Conservation (phyloP, 2,888 invertebrate species). For the Gibbula magus region DNA sequence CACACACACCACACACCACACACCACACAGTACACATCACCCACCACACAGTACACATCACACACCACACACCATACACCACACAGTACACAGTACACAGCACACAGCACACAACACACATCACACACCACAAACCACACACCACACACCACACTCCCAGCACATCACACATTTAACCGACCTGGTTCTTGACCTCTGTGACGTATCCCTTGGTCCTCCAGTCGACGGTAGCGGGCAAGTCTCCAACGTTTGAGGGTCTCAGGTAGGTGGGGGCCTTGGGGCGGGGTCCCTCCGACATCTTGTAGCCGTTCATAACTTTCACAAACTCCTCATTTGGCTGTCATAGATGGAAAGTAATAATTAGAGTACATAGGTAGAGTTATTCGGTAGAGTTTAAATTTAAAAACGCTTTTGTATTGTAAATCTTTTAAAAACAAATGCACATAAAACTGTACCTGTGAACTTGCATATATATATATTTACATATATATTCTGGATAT, state of each 20-base stretch:
- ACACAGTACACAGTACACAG: not conserved
- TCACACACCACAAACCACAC: not conserved
- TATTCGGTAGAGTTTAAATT: too few species aligned
- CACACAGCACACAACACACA: not conserved
- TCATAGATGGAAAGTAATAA: not conserved
- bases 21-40: too few species aligned
- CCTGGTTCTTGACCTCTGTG: slow-evolving; percentile 71
- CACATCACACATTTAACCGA: slow-evolving; percentile 25
- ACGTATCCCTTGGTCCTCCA: slow-evolving; percentile 72
- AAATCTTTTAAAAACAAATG: too few species aligned
- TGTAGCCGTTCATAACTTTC: slow-evolving; percentile 51
- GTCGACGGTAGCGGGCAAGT: slow-evolving; percentile 61
- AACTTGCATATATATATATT: too few species aligned
- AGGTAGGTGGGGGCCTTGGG: slow-evolving; percentile 12
- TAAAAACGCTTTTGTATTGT: too few species aligned
- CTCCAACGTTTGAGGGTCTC: slow-evolving; percentile 39
- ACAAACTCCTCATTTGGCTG: slow-evolving; percentile 53
- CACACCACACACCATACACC: not conserved
- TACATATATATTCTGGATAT: too few species aligned
- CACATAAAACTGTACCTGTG: too few species aligned
- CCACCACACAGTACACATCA: too few species aligned
- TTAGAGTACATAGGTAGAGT: too few species aligned
- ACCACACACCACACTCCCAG: not conserved
- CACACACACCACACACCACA: too few species aligned
- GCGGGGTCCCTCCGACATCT: not conserved